Conservation (phyloP, 2,113 vertebrate genomes). For the Hypomesus transpacificus region DNA sequence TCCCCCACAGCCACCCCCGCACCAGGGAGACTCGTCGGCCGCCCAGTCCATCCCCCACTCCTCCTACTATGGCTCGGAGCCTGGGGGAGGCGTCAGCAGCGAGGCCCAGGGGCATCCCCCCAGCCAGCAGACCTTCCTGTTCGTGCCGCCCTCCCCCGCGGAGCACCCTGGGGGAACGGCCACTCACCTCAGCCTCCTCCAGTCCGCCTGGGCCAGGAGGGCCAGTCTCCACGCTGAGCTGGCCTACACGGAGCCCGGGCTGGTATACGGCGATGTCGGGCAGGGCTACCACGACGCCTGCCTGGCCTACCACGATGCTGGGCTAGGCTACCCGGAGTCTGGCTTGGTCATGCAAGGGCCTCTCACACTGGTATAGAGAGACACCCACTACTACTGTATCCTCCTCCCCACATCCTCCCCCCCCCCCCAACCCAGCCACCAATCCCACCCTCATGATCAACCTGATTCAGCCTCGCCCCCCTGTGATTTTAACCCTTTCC, state of each 20-base stretch:
- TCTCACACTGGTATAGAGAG: slow-evolving; percentile 68
- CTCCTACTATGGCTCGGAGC: slow-evolving; percentile 50
- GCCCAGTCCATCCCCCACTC: slow-evolving; percentile 73
- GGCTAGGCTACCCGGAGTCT: slow-evolving; percentile 68
- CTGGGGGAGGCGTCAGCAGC: slow-evolving; percentile 25
- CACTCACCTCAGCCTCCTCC: slow-evolving; percentile 63
- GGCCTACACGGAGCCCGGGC: slow-evolving; percentile 54
- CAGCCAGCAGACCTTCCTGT: slow-evolving; percentile 68
- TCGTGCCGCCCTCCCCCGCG: slow-evolving; percentile 50
- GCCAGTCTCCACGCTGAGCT: slow-evolving; percentile 61
- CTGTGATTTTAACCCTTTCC: slow-evolving; percentile 67
- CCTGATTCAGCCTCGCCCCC: slow-evolving; percentile 23
- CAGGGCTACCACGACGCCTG: no score
- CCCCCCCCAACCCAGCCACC: slow-evolving; percentile 16
- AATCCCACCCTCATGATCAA: slow-evolving; percentile 35
- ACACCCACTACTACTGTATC: slow-evolving; percentile 22
- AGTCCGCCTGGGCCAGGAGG: slow-evolving; percentile 66
- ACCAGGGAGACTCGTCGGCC: slow-evolving; percentile 51
- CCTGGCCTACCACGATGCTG: slow-evolving; percentile 60
- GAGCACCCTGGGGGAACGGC: slow-evolving; percentile 45
- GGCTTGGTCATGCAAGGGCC: slow-evolving; percentile 68
- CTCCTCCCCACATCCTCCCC: slow-evolving; percentile 20
- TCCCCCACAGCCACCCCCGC: slow-evolving; percentile 73
- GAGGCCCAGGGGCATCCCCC: slow-evolving; percentile 69
- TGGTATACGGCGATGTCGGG: no score